Base-by-base conservation (phyloP, 2,888 invertebrate genomes). In the Nephrotoma appendiculata region DNA sequence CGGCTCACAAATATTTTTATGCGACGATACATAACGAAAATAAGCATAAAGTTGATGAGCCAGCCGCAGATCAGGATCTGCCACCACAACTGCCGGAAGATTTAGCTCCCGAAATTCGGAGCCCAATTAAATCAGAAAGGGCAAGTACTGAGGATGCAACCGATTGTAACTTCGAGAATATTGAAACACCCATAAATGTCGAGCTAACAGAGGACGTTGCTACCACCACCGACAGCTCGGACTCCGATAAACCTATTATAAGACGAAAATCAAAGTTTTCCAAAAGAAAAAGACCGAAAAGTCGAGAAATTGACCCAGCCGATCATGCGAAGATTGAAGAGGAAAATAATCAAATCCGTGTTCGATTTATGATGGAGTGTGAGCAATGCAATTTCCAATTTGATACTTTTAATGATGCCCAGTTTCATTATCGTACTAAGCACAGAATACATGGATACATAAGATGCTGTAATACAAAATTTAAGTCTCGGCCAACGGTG, bases 401-500 rank as follows among this genome's bases (percentile, higher is more conserved):
- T 42, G 12, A 84, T 15, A 84, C 84, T 7, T 42, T 84, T 12
- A 41, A 6, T 7, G 43, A 84, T 42, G 84, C 84, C 9, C 42
- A 42, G 15, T n/a, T 41, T 6, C 84, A 84, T 42, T 84, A 84
- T 84, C 84, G 84, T n/a, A 84, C 84, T 9, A 11, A 12, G n/a
- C 84, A 84, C 9, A 84, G 6, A 43, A 84, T 12, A 42, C 41
- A 84, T 15, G 84, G 84, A 4, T 84, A 84, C 9, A 6, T 84
- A n/a, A n/a, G 84, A 5, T 84, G 84, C 5, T 84, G 84, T 15
- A 15, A 84, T 84, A 84, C 41, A 7, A 84, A 84, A 43, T 84
- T 84, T 84, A 41, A 42, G 15, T 41, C 41, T 12, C 41, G 84
- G 2, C 42, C 84, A n/a, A 84, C 41, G 4, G 89, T 91, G 83